These are phyloP conservation scores for Silurus glanis DNA, from an alignment of 2,113 vertebrate genomes.

Conservation along the genomic window DNA sequence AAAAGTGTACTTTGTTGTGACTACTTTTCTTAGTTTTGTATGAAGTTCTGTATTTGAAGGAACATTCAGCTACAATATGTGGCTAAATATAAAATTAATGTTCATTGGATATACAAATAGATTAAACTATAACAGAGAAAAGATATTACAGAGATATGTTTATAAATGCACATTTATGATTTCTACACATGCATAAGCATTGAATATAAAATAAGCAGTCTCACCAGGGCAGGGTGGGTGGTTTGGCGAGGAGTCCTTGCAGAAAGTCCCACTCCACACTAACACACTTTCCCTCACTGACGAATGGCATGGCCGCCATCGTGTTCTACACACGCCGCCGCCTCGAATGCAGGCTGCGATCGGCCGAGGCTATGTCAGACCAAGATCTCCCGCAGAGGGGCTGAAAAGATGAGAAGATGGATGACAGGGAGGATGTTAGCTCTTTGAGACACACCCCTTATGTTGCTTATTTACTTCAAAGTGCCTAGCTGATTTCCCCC, in stretches of 20 bases:
- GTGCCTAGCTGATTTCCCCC: background rate
- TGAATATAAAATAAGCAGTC: slow-evolving; percentile 35
- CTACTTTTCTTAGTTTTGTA: background rate
- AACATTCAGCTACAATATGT: background rate
- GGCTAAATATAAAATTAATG: background rate
- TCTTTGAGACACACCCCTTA: background rate
- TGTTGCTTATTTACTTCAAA: background rate
- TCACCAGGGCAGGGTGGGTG: slow-evolving; percentile 85
- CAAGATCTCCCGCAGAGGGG: slow-evolving; percentile 64
- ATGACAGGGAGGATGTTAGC: background rate
- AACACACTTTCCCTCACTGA: slow-evolving; percentile 81
- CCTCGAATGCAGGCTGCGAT: slow-evolving; percentile 70
- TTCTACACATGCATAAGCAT: background rate
- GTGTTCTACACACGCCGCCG: slow-evolving; percentile 63
- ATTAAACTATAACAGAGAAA: background rate
- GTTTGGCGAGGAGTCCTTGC: slow-evolving; percentile 83
- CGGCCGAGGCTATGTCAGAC: slow-evolving; percentile 64
- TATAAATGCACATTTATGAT: background rate
- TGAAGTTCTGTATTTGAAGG: background rate
- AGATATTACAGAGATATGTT: background rate
- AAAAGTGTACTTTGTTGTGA: background rate
- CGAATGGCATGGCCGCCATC: slow-evolving; percentile 83
- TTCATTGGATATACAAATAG: background rate
- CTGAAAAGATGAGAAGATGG: slow-evolving; percentile 5
- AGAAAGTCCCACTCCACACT: slow-evolving; percentile 88